phyloP scores from a whole-genome alignment of 2,797 vertebrate species.

The Pygocentrus nattereri region DNA sequence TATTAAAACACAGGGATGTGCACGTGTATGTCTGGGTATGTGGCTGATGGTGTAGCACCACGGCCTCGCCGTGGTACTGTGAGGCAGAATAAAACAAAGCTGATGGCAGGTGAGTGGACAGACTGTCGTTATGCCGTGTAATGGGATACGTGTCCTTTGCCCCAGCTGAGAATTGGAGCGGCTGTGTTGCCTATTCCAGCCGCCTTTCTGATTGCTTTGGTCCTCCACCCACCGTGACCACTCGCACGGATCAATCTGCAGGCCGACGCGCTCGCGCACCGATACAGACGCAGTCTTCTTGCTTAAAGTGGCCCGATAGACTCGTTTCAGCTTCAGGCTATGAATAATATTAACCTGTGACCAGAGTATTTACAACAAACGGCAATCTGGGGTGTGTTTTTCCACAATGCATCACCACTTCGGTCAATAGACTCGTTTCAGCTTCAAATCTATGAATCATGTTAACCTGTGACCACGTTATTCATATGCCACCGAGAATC shows the following conservation, averaged over 20 bases:
- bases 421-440: neutral
- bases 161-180: neutral
- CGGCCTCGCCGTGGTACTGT: neutral
- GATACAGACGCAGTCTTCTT: neutral
- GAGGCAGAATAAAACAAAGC: neutral
- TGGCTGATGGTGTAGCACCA: too few relatives aligned
- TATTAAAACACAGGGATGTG: slow-evolving; percentile 18
- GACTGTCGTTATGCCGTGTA: neutral
- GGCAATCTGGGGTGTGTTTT: too few relatives aligned
- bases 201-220: neutral
- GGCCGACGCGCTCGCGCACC: neutral
- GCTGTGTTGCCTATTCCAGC: neutral
- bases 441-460: neutral
- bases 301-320: neutral
- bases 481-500: too few relatives aligned
- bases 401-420: neutral
- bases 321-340: neutral
- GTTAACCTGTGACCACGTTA: neutral
- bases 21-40: neutral
- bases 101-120: neutral
- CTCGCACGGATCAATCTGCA: neutral
- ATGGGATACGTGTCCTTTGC: slow-evolving; percentile 2
- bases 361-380: neutral
- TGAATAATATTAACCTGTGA: slow-evolving; percentile 9
- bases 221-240: neutral